Percentiles rank a stretch among this genome's conserved stretches.
These are phyloP conservation scores for Leptinotarsa texana DNA, from an alignment of 1,140 invertebrate species.

Conservation along the genomic window DNA sequence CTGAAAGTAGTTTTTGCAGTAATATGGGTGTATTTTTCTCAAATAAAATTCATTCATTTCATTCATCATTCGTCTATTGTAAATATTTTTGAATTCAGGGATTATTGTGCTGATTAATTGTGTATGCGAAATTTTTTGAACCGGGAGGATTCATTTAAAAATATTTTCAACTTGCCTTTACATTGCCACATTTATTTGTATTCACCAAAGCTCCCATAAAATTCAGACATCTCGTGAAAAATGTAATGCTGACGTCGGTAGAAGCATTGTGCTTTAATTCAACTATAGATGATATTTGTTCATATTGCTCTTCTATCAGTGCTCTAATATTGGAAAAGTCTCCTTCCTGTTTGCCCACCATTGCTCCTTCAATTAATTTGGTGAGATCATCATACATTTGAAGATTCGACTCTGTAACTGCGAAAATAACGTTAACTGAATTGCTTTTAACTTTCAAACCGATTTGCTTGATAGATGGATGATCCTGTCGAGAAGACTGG, in stretches of 20 bases:
- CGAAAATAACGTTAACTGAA: constrained; percentile 84
- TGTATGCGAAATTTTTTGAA: too few species aligned
- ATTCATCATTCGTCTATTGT: too few species aligned
- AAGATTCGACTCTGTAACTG: constrained; percentile 70
- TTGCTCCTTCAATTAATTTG: constrained; percentile 66
- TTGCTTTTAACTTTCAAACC: constrained; percentile 71
- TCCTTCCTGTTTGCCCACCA: constrained; percentile 66
- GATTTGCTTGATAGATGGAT: constrained; percentile 70
- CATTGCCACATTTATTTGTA: constrained; percentile 83
- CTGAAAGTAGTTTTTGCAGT: too few species aligned
- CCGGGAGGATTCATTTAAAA: background rate
- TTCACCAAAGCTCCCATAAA: constrained; percentile 60
- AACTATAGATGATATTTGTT: constrained; percentile 87
- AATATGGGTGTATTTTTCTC: too few species aligned
- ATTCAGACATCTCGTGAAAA: constrained; percentile 85
- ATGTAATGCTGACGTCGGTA: constrained; percentile 83
- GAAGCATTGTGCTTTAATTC: constrained; percentile 91
- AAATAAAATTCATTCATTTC: too few species aligned
- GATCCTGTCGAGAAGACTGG: constrained; percentile 66
- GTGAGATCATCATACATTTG: constrained; percentile 69
- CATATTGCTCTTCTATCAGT: constrained; percentile 73
- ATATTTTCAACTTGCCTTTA: constrained; percentile 54
- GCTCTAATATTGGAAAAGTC: constrained; percentile 77
- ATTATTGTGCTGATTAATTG: too few species aligned
- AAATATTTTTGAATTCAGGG: too few species aligned